Conservation (phyloP, 92 coral and sea anemone genomes). For the Nematostella vectensis region DNA sequence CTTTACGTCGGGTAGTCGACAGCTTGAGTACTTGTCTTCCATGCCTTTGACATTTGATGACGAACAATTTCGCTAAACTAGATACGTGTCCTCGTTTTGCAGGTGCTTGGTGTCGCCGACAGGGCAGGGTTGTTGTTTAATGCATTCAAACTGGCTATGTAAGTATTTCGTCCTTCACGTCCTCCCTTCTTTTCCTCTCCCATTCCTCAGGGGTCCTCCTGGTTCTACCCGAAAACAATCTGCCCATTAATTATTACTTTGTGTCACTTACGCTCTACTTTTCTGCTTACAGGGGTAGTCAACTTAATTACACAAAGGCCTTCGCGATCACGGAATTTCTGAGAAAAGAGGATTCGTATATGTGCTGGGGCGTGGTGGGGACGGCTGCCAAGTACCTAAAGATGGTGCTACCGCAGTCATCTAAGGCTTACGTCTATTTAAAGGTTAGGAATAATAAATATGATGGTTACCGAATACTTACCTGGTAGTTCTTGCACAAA, state of each 20-base stretch:
- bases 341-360: slow-evolving; percentile 34
- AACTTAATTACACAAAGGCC: slow-evolving; percentile 50
- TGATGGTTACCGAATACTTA: neutral
- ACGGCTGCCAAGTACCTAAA: neutral
- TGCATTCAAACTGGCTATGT: slow-evolving; percentile 69
- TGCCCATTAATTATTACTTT: neutral
- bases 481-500: no score
- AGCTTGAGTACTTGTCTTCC: no score
- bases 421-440: slow-evolving; percentile 36
- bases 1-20: no score
- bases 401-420: slow-evolving; percentile 30
- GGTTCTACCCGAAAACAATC: no score
- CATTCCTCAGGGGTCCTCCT: no score
- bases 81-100: no score
- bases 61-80: no score
- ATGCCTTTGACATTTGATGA: no score
- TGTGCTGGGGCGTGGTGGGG: slow-evolving; percentile 41
- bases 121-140: slow-evolving; percentile 65
- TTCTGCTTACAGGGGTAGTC: slow-evolving; percentile 32
- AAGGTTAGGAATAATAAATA: slow-evolving; percentile 20
- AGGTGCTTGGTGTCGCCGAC: slow-evolving; percentile 31
- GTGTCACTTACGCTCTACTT: neutral
- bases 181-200: neutral
- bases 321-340: slow-evolving; percentile 52
- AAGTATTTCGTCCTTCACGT: neutral